A percentile compares a stretch with the other conserved stretches of the same genome.
Evolutionary conservation across 2,888 invertebrate species (phyloP).

Genomic region (Bembecia ichneumoniformis): DNA sequence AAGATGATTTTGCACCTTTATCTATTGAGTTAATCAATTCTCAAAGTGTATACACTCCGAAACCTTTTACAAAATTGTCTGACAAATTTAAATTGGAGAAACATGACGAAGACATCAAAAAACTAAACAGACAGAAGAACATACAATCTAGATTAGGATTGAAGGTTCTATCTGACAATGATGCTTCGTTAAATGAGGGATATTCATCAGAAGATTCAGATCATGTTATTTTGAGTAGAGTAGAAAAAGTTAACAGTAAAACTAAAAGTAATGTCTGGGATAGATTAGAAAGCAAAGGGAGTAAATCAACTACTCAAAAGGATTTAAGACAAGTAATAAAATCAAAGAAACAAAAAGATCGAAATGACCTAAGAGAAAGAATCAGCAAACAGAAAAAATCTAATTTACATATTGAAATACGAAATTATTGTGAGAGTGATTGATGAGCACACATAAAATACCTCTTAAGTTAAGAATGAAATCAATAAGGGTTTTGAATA

Average conservation of each 20-base stretch:
- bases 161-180: constrained; percentile 30
- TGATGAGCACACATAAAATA: constrained; percentile 12
- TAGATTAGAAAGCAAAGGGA: constrained; percentile 53
- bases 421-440: constrained; percentile 46
- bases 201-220: constrained; percentile 38
- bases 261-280: constrained; percentile 70
- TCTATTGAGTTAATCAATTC: constrained; percentile 59
- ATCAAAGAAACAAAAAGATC: constrained; percentile 34
- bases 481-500: too few relatives aligned
- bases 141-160: constrained; percentile 50
- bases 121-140: constrained; percentile 15
- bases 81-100: constrained; percentile 46
- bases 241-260: constrained; percentile 50
- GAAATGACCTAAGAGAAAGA: constrained; percentile 49
- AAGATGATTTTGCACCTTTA: constrained; percentile 44
- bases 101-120: constrained; percentile 3
- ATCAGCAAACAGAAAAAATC: constrained; percentile 49
- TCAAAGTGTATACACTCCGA: constrained; percentile 32
- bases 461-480: too few relatives aligned
- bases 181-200: constrained; percentile 32
- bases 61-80: constrained; percentile 40
- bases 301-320: constrained; percentile 23
- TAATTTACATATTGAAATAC: constrained; percentile 65
- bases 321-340: constrained; percentile 52
- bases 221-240: constrained; percentile 65